Evolutionary conservation across 2,888 invertebrate genomes (phyloP).

Genomic region (Brenthis ino): DNA sequence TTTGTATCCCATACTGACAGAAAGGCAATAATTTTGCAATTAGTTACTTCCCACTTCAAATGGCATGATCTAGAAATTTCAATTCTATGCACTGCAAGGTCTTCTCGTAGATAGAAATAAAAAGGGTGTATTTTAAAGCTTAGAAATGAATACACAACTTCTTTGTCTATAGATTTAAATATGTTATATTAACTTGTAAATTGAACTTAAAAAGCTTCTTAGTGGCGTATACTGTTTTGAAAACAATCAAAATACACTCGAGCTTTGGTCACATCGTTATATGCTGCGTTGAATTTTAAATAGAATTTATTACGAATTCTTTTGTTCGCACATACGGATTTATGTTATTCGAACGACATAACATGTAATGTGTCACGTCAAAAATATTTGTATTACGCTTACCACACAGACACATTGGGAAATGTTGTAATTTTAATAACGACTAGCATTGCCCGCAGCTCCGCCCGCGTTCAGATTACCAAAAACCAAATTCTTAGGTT

Average conservation of each 20-base stretch:
- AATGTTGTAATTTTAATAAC: too few species aligned
- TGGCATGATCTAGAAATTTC: not conserved
- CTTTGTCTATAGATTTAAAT: too few species aligned
- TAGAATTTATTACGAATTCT: slow-evolving; percentile 10
- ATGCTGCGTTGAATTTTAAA: slow-evolving; percentile 8
- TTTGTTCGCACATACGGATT: slow-evolving; percentile 7
- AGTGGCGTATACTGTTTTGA: not conserved
- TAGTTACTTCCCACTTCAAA: slow-evolving; percentile 21
- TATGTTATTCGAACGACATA: not conserved
- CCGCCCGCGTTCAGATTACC: too few species aligned
- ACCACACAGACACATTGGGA: too few species aligned
- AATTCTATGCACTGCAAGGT: not conserved
- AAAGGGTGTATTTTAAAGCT: not conserved
- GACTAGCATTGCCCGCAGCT: too few species aligned
- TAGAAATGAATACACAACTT: too few species aligned
- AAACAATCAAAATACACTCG: not conserved
- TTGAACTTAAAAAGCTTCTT: not conserved
- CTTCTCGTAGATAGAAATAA: not conserved
- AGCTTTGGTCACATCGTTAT: slow-evolving; percentile 4
- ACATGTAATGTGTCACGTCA: not conserved
- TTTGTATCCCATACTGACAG: not conserved
- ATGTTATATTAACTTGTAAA: too few species aligned
- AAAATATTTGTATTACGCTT: too few species aligned
- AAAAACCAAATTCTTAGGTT: too few species aligned
- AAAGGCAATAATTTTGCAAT: slow-evolving; percentile 14